Percentiles rank a stretch among this genome's conserved stretches.
phyloP scores from a whole-genome alignment of 1,140 invertebrate genomes.

The Drosophila obscura region DNA sequence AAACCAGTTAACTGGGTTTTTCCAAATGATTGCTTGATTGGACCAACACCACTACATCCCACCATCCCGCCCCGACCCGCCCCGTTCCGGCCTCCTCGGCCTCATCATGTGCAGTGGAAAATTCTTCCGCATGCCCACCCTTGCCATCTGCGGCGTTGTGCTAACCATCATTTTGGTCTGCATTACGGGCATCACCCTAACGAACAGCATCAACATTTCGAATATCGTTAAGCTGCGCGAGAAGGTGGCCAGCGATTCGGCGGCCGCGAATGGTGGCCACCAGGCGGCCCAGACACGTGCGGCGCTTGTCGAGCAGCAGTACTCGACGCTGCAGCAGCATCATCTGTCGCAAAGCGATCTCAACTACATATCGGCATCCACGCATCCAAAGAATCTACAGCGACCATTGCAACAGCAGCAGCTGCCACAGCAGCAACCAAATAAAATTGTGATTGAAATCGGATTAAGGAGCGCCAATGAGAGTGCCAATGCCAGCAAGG shows the following conservation, averaged over 20 bases:
- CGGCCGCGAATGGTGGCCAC: constrained; percentile 74
- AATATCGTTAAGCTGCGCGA: constrained; percentile 80
- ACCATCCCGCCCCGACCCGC: too few species aligned
- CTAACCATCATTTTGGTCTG: constrained; percentile 82
- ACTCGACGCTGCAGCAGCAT: constrained; percentile 78
- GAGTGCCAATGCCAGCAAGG: neutral
- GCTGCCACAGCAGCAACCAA: constrained; percentile 30
- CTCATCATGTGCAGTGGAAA: constrained; percentile 80
- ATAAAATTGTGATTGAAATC: constrained; percentile 81
- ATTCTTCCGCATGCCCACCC: constrained; percentile 82
- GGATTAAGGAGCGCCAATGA: constrained; percentile 36
- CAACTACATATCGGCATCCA: constrained; percentile 76
- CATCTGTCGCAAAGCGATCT: constrained; percentile 77
- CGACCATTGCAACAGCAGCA: constrained; percentile 41
- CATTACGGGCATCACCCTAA: constrained; percentile 82
- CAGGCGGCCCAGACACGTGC: constrained; percentile 77
- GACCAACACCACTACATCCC: too few species aligned
- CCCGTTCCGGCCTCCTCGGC: neutral
- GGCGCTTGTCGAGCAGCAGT: constrained; percentile 77
- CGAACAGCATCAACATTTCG: constrained; percentile 82
- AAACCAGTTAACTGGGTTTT: too few species aligned
- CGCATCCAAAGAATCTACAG: constrained; percentile 77
- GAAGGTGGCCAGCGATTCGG: constrained; percentile 81
- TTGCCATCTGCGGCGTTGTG: constrained; percentile 80
- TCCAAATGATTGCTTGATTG: too few species aligned